Conservation (phyloP, 2,888 invertebrate genomes). For the Sinopyrophorus schimmeli region DNA sequence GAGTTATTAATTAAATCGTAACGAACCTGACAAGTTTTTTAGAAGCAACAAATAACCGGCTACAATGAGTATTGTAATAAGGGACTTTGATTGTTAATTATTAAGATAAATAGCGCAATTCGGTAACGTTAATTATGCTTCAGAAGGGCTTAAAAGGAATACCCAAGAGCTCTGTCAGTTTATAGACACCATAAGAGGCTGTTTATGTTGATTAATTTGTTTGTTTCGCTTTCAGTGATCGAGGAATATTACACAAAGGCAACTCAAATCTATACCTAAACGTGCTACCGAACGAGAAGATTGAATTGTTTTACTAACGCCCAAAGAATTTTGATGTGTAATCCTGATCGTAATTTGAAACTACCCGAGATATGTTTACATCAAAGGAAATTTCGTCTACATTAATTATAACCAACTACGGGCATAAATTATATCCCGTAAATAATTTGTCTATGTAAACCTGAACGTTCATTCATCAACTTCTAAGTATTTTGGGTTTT, state of each 20-base stretch:
- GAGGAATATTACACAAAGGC: constrained; percentile 4
- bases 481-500: constrained; percentile 9
- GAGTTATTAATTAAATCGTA: too few species aligned
- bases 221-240: constrained; percentile 9
- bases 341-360: background rate
- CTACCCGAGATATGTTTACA: constrained; percentile 1
- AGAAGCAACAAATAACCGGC: too few species aligned
- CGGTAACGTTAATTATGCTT: constrained; percentile 7
- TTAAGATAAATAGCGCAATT: too few species aligned
- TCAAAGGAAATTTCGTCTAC: constrained; percentile 4
- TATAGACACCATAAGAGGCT: constrained; percentile 1
- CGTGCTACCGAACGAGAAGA: constrained; percentile 6
- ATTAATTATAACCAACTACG: constrained; percentile 10
- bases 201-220: constrained; percentile 11
- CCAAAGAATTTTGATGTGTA: constrained; percentile 3
- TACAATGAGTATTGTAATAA: too few species aligned
- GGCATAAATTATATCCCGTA: background rate
- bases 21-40: too few species aligned
- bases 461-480: constrained; percentile 11
- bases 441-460: constrained; percentile 14
- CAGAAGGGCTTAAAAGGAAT: constrained; percentile 2
- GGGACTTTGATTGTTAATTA: too few species aligned
- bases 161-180: constrained; percentile 4
- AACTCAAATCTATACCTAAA: constrained; percentile 7
- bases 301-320: constrained; percentile 1